Evolutionary conservation across 2,113 vertebrate species (phyloP).

Genomic region (Microcebus tavaratra): DNA sequence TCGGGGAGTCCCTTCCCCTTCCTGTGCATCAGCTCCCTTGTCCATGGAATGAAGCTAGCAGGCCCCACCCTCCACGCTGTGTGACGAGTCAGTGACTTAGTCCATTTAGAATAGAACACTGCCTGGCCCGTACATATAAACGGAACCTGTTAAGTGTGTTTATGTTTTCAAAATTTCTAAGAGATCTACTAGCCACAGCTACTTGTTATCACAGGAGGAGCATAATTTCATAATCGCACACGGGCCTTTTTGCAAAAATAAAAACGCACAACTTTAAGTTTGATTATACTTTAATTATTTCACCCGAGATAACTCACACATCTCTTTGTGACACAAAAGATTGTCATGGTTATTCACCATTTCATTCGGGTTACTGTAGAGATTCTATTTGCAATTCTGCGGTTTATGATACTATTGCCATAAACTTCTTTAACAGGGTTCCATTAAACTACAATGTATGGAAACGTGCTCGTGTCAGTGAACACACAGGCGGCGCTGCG

Average conservation of each 20-base stretch:
- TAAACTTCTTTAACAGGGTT: neutral
- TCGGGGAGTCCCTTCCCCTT: neutral
- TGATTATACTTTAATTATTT: slow-evolving; percentile 14
- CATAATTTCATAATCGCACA: neutral
- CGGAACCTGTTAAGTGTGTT: neutral
- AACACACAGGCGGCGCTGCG: neutral
- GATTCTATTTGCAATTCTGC: neutral
- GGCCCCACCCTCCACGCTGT: neutral
- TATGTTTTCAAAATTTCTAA: slow-evolving; percentile 28
- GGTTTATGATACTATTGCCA: neutral
- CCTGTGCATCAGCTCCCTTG: neutral
- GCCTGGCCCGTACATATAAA: neutral
- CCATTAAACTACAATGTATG: neutral
- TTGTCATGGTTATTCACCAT: neutral
- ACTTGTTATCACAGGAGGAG: neutral
- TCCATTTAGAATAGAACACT: neutral
- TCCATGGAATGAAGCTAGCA: neutral
- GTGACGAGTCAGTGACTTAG: neutral
- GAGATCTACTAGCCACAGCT: neutral
- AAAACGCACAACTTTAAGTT: neutral
- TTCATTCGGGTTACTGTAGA: slow-evolving; percentile 10
- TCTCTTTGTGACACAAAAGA: neutral
- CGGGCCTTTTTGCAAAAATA: neutral
- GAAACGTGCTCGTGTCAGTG: neutral
- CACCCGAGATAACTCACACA: neutral